Percentiles rank a stretch among this genome's conserved stretches.
These are phyloP conservation scores for Pachydiplax longipennis DNA, from an alignment of 2,888 invertebrate genomes.

Conservation along the genomic window DNA sequence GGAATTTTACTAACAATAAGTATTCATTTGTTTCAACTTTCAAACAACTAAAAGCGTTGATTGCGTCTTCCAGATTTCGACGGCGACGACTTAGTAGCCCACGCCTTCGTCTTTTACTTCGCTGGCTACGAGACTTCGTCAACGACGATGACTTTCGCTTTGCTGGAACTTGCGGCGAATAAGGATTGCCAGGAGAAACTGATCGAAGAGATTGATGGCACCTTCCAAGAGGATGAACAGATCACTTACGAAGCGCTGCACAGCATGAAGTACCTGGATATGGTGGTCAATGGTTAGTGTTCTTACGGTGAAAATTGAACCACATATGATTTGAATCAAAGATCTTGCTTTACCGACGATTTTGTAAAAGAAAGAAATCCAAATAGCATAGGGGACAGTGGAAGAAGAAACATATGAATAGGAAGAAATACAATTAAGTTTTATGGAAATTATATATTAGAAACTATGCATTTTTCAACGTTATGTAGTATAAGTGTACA, in stretches of 20 bases:
- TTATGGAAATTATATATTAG: too few species aligned
- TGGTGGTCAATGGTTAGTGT: background rate
- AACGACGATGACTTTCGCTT: constrained; percentile 52
- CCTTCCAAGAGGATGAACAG: background rate
- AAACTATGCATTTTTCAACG: too few species aligned
- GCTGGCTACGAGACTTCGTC: constrained; percentile 56
- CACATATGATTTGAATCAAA: too few species aligned
- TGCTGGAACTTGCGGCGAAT: constrained; percentile 54
- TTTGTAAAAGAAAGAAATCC: background rate
- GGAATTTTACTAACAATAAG: too few species aligned
- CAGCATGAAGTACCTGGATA: constrained; percentile 38
- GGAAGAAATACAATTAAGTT: too few species aligned
- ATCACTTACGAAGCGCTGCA: constrained; percentile 6
- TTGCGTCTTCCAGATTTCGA: background rate
- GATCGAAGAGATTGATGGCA: background rate
- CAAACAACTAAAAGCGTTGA: background rate
- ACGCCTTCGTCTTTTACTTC: constrained; percentile 53
- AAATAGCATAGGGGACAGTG: background rate
- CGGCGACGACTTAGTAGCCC: constrained; percentile 47
- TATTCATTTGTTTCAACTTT: too few species aligned
- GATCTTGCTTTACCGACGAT: background rate
- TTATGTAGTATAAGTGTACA: too few species aligned
- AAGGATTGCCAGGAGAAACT: constrained; percentile 48
- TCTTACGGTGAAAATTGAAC: too few species aligned
- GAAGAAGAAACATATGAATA: background rate